Evolutionary conservation across 1,140 invertebrate genomes (phyloP).

Genomic region (Drosophila truncata): DNA sequence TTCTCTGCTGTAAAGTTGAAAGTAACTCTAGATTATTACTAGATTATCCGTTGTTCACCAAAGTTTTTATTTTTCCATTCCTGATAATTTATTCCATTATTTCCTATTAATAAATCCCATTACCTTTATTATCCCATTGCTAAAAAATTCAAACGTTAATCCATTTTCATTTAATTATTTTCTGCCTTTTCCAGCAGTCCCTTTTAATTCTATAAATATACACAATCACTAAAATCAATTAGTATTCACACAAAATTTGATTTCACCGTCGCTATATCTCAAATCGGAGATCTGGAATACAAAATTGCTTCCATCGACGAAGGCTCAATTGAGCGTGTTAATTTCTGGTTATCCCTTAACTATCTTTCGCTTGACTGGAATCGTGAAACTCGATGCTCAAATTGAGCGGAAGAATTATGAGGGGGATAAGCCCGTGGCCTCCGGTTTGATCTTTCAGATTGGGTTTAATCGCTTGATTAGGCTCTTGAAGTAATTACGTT

Average conservation of each 20-base stretch:
- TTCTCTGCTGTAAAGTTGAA: too few species aligned
- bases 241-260: neutral
- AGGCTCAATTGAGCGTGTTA: constrained; percentile 37
- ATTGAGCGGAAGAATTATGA: constrained; percentile 41
- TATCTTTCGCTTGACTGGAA: constrained; percentile 36
- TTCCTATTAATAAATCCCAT: neutral
- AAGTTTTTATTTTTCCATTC: neutral
- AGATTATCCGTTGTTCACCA: neutral
- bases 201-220: neutral
- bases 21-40: neutral
- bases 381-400: constrained; percentile 29
- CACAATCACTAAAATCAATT: constrained; percentile 2
- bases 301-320: neutral
- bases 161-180: neutral
- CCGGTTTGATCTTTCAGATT: constrained; percentile 31
- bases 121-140: too few species aligned
- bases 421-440: neutral
- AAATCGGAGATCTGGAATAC: constrained; percentile 10
- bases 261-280: neutral
- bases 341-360: constrained; percentile 26
- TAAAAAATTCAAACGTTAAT: neutral
- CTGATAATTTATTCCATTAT: neutral
- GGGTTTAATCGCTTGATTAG: constrained; percentile 40
- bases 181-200: too few species aligned
- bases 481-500: constrained; percentile 21